A percentile compares a stretch with the other conserved stretches of the same genome.
Conservation (phyloP, 2,888 invertebrate species). For the Xylota segnis region DNA sequence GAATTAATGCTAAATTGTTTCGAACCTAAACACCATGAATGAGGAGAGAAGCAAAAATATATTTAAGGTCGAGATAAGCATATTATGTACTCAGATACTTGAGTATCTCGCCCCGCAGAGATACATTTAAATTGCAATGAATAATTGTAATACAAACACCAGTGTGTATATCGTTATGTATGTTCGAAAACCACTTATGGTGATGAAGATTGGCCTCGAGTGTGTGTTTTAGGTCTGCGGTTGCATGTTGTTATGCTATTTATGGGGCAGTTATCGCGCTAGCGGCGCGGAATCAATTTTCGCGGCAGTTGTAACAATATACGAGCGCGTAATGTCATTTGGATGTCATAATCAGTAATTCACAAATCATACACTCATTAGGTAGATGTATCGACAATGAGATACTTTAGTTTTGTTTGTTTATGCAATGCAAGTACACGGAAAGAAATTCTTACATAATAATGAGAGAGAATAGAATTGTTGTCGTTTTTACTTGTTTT, state of each 20-base stretch:
- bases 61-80: slow-evolving; percentile 66
- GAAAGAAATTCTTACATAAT: slow-evolving; percentile 69
- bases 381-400: slow-evolving; percentile 44
- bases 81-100: slow-evolving; percentile 62
- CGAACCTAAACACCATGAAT: background rate
- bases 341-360: slow-evolving; percentile 75
- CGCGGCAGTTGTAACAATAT: slow-evolving; percentile 69
- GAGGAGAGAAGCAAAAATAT: slow-evolving; percentile 6
- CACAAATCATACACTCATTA: slow-evolving; percentile 67
- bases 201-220: slow-evolving; percentile 73
- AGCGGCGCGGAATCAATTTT: slow-evolving; percentile 66
- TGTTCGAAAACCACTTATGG: slow-evolving; percentile 72
- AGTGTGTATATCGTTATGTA: slow-evolving; percentile 4
- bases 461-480: slow-evolving; percentile 38
- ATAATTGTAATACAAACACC: slow-evolving; percentile 58
- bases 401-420: slow-evolving; percentile 27
- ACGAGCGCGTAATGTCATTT: slow-evolving; percentile 68
- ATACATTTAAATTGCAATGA: slow-evolving; percentile 49
- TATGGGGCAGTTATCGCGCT: slow-evolving; percentile 67
- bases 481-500: slow-evolving; percentile 7
- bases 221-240: slow-evolving; percentile 60
- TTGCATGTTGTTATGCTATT: slow-evolving; percentile 75
- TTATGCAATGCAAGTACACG: slow-evolving; percentile 69
- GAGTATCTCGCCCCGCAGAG: slow-evolving; percentile 19
- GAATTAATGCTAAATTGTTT: slow-evolving; percentile 46